Evolutionary conservation across 2,888 invertebrate genomes (phyloP), one percentile per base, ranked within the genome.

Genomic region (Phalera bucephala): DNA sequence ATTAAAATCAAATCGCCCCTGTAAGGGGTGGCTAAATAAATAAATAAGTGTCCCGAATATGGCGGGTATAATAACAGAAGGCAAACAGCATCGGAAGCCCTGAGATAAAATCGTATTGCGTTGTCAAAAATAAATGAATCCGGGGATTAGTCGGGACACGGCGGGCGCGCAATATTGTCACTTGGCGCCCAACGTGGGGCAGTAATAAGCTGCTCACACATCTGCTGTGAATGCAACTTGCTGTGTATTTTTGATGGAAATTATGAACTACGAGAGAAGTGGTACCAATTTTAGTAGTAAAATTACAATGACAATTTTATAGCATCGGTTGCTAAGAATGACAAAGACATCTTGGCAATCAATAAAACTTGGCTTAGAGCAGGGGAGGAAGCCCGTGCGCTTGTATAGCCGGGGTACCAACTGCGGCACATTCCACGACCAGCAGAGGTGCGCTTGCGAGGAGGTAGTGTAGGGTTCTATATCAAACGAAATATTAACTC

Each of bases 91-190:
- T 85, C 84, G 84, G 88, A 88, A 87, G 88, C 87, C 85, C 78
- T 81, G 85, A 87, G 89, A 89, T 88, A 89, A 87, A 89, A 89
- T 89, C 88, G 87, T 86, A 87, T 89, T 85, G 89, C 88, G 89
- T 88, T 88, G 89, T 89, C 89, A 89, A 89, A 89, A 89, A 89
- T 89, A 89, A 89, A 89, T 89, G 88, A 89, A 89, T 88, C 87
- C 84, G 64, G 73, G 87, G 89, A 89, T 89, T 89, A 89, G 87
- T 79, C 71, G 76, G 81, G 82, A 81, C 82, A 82, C 80, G 80
- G 78, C 73, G 75, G 74, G 66, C 70, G 72, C 75, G 83, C 86
- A 85, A 87, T 88, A 89, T 86, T 88, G 83, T 79, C 72, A 67
- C 60, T 30, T 68, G 79, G 78, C 80, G 80, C 77, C 81, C 81